Conservation (phyloP, 2,797 vertebrate genomes). For the Pangasius sanitwongsei region DNA sequence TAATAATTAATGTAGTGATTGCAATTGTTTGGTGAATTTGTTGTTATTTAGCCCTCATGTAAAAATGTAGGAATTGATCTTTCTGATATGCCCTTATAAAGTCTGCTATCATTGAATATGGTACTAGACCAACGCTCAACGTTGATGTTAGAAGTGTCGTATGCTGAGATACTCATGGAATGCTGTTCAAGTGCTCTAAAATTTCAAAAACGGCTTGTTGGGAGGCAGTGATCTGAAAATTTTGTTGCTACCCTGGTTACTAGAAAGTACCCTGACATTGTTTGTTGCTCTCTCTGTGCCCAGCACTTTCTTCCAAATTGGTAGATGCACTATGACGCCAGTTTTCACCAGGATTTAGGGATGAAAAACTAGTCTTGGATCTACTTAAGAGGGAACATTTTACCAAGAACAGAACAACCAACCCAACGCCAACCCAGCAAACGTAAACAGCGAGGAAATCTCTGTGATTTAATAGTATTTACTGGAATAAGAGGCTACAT, state of each 20-base stretch:
- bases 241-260: conserved; percentile 37
- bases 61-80: neutral
- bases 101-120: neutral
- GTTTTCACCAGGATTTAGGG: neutral
- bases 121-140: neutral
- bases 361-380: neutral
- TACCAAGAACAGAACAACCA: neutral
- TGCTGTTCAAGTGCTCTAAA: no score
- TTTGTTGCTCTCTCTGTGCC: neutral
- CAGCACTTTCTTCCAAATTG: neutral
- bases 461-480: neutral
- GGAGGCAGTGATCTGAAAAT: conserved; percentile 4
- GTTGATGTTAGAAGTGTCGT: neutral
- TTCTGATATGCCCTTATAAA: neutral
- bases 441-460: neutral
- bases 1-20: neutral
- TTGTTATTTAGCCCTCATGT: neutral
- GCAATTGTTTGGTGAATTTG: neutral
- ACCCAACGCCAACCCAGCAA: neutral
- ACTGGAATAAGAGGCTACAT: neutral
- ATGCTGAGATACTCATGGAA: neutral
- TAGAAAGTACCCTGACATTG: conserved; percentile 29
- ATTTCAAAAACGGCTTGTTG: neutral
- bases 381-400: neutral
- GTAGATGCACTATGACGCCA: neutral